Evolutionary conservation across 2,113 vertebrate species (phyloP), one percentile per base, ranked within the genome.

Genomic region (Haplochromis vanheusdeni): DNA sequence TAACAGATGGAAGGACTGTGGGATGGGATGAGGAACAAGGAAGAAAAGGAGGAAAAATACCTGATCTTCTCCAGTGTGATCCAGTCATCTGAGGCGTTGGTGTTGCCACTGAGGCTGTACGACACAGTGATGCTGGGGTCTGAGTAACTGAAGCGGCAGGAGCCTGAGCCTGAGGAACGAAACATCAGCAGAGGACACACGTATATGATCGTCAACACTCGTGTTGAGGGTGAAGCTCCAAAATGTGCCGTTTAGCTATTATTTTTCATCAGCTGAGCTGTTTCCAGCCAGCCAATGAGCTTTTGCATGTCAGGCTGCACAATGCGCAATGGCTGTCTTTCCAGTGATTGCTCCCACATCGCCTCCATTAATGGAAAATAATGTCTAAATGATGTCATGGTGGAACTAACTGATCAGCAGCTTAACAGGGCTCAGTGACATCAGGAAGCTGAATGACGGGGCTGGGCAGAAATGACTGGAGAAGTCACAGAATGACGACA

Each of bases 121-220:
- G 97, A 98, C 85, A 99, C 97, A 1, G 94, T 94, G 94, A 99
- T 98, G 94, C 94, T 97, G 90, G 98, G 98, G 94, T 99, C 99
- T 49, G 98, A 98, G 91, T 98, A 99, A 95, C 98, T 99, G 89
- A 98, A 99, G 62, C 97, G 97, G 86, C 98, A 99, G 0, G 98
- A 97, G 79, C 99, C 99, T 1, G 99, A 99, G 80, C 99, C 99
- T 99, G 95, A 26, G 10, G 55, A 73, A 89, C 21, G 89, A 89
- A 84, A 93, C 35, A 87, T 65, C 91, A 83, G 92, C 73, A 85
- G n/a, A 90, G 21, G 52, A 86, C 58, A 81, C 40, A 82, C 17
- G 81, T 35, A 79, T 37, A 82, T 49, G 56, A 88, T 33, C 2
- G 40, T 60, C 83, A 23, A 89, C 42, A 21, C 14, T 45, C 10